phyloP scores from a whole-genome alignment of 1,140 invertebrate species.

The Danaus melanippus region DNA sequence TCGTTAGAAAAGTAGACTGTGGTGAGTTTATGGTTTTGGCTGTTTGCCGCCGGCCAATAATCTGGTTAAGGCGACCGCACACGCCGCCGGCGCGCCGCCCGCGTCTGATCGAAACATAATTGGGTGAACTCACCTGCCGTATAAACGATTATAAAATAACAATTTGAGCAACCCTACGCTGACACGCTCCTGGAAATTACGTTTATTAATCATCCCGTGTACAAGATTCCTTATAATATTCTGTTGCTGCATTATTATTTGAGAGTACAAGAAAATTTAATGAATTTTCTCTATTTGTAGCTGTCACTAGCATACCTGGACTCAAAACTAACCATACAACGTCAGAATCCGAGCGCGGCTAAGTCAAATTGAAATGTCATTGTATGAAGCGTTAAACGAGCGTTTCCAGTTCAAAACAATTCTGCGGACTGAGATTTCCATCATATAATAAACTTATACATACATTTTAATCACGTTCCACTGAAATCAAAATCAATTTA shows the following conservation, averaged over 20 bases:
- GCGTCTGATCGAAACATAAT: slow-evolving; percentile 57
- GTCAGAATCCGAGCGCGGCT: slow-evolving; percentile 31
- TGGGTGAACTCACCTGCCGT: slow-evolving; percentile 54
- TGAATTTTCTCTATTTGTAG: slow-evolving; percentile 6
- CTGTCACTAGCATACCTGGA: slow-evolving; percentile 20
- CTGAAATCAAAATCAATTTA: slow-evolving; percentile 5
- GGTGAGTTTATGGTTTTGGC: slow-evolving; percentile 7
- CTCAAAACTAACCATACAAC: slow-evolving; percentile 31
- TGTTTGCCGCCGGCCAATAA: slow-evolving; percentile 33
- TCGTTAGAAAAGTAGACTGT: slow-evolving; percentile 17
- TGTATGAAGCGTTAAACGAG: slow-evolving; percentile 32
- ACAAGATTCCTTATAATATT: too few relatives aligned
- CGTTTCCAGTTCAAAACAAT: slow-evolving; percentile 1
- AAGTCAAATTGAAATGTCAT: slow-evolving; percentile 62
- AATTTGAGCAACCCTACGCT: too few relatives aligned
- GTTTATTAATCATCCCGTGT: too few relatives aligned
- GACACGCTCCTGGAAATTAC: too few relatives aligned
- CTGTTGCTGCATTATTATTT: background rate
- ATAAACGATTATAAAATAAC: slow-evolving; percentile 38
- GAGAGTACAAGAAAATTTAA: background rate
- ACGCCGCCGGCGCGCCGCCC: slow-evolving; percentile 32
- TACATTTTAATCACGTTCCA: slow-evolving; percentile 4
- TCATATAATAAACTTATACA: background rate
- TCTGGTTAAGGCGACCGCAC: slow-evolving; percentile 53
- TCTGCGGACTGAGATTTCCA: slow-evolving; percentile 14